Conservation (phyloP, 2,113 vertebrate species). For the Porphyrio hochstetteri region DNA sequence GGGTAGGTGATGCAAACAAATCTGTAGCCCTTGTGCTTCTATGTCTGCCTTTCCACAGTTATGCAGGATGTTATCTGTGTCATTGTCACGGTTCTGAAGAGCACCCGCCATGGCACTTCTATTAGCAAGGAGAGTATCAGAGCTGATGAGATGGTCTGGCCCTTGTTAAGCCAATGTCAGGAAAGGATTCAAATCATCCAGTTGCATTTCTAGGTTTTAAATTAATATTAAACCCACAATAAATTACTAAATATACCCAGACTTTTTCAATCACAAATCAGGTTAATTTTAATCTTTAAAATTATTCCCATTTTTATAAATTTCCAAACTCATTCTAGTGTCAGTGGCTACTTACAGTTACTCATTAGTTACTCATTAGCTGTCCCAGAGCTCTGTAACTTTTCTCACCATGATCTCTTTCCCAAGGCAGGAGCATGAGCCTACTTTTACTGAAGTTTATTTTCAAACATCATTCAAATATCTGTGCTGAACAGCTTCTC, state of each 20-base stretch:
- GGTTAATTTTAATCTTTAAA: neutral
- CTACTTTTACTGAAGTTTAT: neutral
- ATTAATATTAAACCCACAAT: neutral
- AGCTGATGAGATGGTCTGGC: neutral
- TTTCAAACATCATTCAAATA: neutral
- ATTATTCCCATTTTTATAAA: neutral
- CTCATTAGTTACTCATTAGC: neutral
- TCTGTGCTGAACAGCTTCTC: neutral
- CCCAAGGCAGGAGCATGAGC: neutral
- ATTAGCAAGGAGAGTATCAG: neutral
- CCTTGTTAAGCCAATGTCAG: neutral
- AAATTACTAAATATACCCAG: neutral
- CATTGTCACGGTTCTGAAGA: accelerated
- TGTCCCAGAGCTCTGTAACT: neutral
- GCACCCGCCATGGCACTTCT: accelerated
- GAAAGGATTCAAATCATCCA: neutral
- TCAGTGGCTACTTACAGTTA: neutral
- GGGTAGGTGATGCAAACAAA: neutral
- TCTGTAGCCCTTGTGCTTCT: neutral
- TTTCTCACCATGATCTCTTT: neutral
- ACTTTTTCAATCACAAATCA: neutral
- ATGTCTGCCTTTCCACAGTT: neutral
- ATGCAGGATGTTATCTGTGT: neutral
- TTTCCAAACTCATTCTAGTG: neutral
- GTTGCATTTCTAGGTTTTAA: neutral